Base-by-base conservation (phyloP, 2,888 invertebrate species). In the Pomacea canaliculata region DNA sequence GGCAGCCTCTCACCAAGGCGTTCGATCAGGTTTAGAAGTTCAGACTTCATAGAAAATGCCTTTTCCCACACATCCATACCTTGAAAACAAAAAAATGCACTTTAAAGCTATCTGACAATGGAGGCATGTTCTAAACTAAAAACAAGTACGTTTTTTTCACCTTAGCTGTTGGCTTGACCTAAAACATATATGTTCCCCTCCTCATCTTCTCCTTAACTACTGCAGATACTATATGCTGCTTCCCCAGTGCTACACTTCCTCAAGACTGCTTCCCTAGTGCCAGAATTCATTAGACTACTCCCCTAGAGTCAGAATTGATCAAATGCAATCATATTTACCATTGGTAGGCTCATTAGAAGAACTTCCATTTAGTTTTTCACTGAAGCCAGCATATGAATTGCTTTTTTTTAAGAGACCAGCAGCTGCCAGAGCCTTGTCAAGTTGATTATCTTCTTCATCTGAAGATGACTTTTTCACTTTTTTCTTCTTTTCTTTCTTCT, bases 11-110 rank as follows among this genome's bases (percentile, higher is more conserved):
- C 94, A 9, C 98, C 98, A 4, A 99, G 92, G 49, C 93, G 92
- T 90, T 99, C 98, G 77, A 99, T 95, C 88, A 94, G 94, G 80
- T 93, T 93, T 81, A 99, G 91, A 65, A 99, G 92, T 83, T 98
- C 96, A 85, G 97, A 96, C 92, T 98, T 97, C 96, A 98, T 97
- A 88, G 93, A 93, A 74, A 86, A 83, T 0, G 97, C 97, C 70
- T 95, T 93, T 89, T 97, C 97, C 79, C 97, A 96, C 49, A 96
- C 95, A 82, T 77, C 76, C 70, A 76, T 70, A 37, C 75, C 81
- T 81, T 70, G 7, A 37, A 51, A 46, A 70, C 16, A 73, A 73
- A 62, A 62, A 60, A 48, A n/a, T 56, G 51, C 51, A 56, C 16
- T 10, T 13, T 51, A 51, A 51, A 51, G 51, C 51, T 51, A 51